Conservation (phyloP, 1,140 invertebrate genomes). For the Tetramorium parvispinum region DNA sequence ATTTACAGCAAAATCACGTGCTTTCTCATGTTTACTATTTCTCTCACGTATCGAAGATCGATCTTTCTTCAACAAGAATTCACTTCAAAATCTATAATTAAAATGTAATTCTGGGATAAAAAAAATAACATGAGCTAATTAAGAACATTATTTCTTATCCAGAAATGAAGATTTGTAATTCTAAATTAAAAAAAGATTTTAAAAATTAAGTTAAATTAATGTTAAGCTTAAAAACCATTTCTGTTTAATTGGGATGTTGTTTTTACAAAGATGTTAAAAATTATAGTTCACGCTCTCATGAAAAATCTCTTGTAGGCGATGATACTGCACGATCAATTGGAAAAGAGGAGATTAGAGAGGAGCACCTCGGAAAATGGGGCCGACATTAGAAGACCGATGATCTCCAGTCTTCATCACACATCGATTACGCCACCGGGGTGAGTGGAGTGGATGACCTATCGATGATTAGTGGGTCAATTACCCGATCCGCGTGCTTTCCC, state of each 20-base stretch:
- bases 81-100: background rate
- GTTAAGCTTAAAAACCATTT: background rate
- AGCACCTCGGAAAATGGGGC: conserved; percentile 81
- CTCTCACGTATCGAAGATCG: background rate
- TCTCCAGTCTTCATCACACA: conserved; percentile 77
- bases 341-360: conserved; percentile 81
- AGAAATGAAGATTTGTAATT: background rate
- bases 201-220: background rate
- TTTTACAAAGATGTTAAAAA: background rate
- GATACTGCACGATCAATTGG: conserved; percentile 83
- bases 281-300: conserved; percentile 9
- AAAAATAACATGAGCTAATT: background rate
- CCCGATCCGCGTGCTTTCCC: conserved; percentile 37
- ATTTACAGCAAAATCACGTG: background rate
- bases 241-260: background rate
- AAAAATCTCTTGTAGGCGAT: conserved; percentile 76
- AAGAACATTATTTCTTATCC: background rate
- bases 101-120: background rate
- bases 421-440: conserved; percentile 82
- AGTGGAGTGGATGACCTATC: conserved; percentile 58
- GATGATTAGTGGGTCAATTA: conserved; percentile 8
- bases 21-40: background rate
- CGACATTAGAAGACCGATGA: conserved; percentile 78
- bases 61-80: background rate
- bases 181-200: background rate